A percentile compares a stretch with the other conserved stretches of the same genome.
These are phyloP conservation scores for Thamnaconus septentrionalis DNA, from an alignment of 2,113 vertebrate species.

Conservation along the genomic window DNA sequence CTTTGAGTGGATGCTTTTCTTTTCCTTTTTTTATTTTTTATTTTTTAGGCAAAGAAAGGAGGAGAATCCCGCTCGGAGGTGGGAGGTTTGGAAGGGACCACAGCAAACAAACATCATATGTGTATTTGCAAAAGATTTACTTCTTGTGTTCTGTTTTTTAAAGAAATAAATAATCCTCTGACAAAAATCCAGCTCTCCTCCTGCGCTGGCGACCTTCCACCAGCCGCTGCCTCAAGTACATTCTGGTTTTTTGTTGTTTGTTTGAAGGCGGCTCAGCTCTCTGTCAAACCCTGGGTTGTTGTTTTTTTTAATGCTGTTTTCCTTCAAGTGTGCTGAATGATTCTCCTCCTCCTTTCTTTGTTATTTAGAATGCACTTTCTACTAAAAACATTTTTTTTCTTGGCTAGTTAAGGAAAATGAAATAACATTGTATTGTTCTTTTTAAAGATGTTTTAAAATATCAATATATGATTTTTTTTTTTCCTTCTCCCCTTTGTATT, in stretches of 20 bases:
- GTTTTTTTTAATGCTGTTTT: slow-evolving; percentile 6
- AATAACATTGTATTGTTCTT: slow-evolving; percentile 77
- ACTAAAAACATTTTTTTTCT: slow-evolving; percentile 64
- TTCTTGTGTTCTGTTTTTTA: not conserved
- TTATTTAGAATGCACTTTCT: slow-evolving; percentile 87
- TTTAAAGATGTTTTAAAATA: slow-evolving; percentile 78
- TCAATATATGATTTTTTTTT: slow-evolving; percentile 60
- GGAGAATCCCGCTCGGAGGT: slow-evolving; percentile 61
- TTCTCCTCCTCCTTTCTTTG: slow-evolving; percentile 77
- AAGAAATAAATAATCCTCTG: slow-evolving; percentile 17
- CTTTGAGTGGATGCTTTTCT: slow-evolving; percentile 46
- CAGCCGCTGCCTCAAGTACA: slow-evolving; percentile 40
- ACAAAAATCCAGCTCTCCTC: slow-evolving; percentile 18
- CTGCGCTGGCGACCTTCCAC: slow-evolving; percentile 47
- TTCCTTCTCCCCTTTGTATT: slow-evolving; percentile 78
- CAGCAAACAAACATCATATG: slow-evolving; percentile 34
- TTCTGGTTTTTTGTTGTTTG: not conserved
- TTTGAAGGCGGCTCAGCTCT: no score
- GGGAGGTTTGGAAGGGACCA: slow-evolving; percentile 41
- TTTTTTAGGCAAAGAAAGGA: slow-evolving; percentile 70
- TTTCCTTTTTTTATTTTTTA: not conserved
- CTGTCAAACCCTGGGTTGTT: not conserved
- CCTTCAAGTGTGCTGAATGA: slow-evolving; percentile 46
- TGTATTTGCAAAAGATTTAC: not conserved
- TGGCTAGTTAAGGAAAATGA: slow-evolving; percentile 70